phyloP scores from a whole-genome alignment of 2,797 vertebrate species.

The Picus viridis region DNA sequence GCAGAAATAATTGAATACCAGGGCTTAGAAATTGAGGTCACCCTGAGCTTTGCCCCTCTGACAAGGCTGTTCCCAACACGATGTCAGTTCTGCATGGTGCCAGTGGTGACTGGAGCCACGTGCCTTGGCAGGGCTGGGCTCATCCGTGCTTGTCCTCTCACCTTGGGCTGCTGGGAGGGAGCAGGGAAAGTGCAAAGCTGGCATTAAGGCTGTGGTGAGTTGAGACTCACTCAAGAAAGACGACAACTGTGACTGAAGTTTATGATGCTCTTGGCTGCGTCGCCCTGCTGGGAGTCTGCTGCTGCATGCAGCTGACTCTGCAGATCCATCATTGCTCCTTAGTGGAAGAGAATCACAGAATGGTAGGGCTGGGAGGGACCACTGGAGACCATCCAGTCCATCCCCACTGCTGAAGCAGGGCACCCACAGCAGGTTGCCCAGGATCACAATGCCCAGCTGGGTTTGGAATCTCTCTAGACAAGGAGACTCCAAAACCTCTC shows the following conservation, averaged over 20 bases:
- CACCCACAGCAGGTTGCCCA: too few relatives aligned
- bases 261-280: neutral
- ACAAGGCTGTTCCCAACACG: neutral
- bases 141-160: neutral
- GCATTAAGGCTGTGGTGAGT: neutral
- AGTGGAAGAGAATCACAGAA: too few relatives aligned
- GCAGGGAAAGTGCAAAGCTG: neutral
- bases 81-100: neutral
- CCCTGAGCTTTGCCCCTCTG: neutral
- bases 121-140: neutral
- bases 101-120: neutral
- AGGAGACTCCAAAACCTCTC: too few relatives aligned
- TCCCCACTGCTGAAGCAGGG: too few relatives aligned
- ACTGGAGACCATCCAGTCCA: neutral
- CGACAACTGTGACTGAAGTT: rapidly evolving
- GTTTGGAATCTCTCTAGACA: too few relatives aligned
- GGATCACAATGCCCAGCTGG: too few relatives aligned
- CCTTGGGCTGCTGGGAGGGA: neutral
- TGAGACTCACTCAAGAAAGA: neutral
- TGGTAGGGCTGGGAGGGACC: neutral
- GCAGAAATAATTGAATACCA: slow-evolving; percentile 47
- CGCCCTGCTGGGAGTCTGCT: neutral
- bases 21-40: slow-evolving; percentile 45
- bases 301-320: neutral
- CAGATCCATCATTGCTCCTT: neutral